Base-by-base conservation (phyloP, 2,113 vertebrate genomes). In the Leptobrachium ailaonicum region DNA sequence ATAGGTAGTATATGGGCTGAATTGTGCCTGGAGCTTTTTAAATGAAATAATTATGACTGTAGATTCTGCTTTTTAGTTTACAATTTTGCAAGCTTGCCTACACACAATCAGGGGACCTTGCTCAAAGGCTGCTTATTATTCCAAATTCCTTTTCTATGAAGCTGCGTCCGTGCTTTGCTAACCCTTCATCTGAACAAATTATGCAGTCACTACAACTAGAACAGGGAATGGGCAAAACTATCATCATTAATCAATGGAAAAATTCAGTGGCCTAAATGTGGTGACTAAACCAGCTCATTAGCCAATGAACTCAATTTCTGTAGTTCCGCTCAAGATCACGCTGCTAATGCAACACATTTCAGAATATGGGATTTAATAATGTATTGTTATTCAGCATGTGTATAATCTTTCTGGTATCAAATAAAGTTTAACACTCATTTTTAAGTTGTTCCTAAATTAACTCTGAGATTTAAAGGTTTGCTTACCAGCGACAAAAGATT, bases 141-240 rank as follows among this genome's bases (percentile, higher is more conserved):
- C 13, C 10, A 32, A 40, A 64, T 64, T 64, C 60, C 14, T 3
- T 62, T 62, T 62, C 60, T n/a, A 14, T 62, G 14, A 62, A 62
- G 60, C 1, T 13, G 4, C 2, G 4, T 62, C 14, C 60, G 11
- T 62, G 4, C 20, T 32, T 32, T 32, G 20, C 20, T 32, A 32
- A 12, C 60, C 60, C 60, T n/a, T 62, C 60, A 62, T 62, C 2
- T 62, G 9, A 62, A 62, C 11, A 62, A 62, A 32, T 32, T 32
- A 7, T 32, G 62, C 62, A 20, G 32, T 64, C 4, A 40, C n/a
- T 64, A 64, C 62, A 20, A 64, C 62, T 40, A 32, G 62, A 6
- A 64, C n/a, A 64, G 62, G n/a, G 40, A 64, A 20, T 64, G 4
- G n/a, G n/a, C 62, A 62, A 62, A 62, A 62, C 60, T n/a, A 64